Evolutionary conservation across 2,797 vertebrate genomes (phyloP), one percentile per base, ranked within the genome.

Genomic region (Hippopotamyrus pictus): DNA sequence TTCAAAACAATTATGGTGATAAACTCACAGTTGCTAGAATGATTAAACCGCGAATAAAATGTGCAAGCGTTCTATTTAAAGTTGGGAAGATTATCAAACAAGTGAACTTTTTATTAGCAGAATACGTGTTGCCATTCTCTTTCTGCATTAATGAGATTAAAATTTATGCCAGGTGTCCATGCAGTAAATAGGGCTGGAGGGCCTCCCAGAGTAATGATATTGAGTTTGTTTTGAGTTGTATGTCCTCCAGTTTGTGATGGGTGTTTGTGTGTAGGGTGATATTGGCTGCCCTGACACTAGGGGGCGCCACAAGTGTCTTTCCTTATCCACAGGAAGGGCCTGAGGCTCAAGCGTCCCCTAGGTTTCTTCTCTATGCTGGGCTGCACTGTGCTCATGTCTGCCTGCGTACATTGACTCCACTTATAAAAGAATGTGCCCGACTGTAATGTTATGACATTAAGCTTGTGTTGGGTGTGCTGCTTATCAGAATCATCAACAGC

Each of bases 331-430:
- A 29, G 25, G 8, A 25, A 29, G 25, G 25, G 9, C 25, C 8
- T 9, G 22, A 2, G 59, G 8, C 22, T 25, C 22, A 29, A 25
- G 25, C 8, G 12, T 29, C 9, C 22, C 9, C 9, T 65, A 9
- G 57, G 59, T 11, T 65, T 25, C 59, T 62, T 6, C 7, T 33
- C 14, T 9, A 1, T 17, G 50, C 62, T 89, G 59, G 33, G 17
- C 62, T 91, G 88, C 89, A 89, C 33, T 37, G 2, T 41, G 5
- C 69, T 90, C 90, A 92, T 88, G 89, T 90, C 90, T 90, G 57
- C 85, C 33, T 29, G 62, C 29, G 62, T 65, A 65, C 19, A 6
- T 46, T n/a, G 22, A 9, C 62, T 25, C n/a, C 2, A 1, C 2
- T 59, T 59, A 1, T 22, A 59, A 59, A 22, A 22, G 57, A n/a